A percentile compares a stretch with the other conserved stretches of the same genome.
These are phyloP conservation scores for Epizoanthus fatuus DNA, from an alignment of 92 coral and sea anemone species.

Conservation along the genomic window DNA sequence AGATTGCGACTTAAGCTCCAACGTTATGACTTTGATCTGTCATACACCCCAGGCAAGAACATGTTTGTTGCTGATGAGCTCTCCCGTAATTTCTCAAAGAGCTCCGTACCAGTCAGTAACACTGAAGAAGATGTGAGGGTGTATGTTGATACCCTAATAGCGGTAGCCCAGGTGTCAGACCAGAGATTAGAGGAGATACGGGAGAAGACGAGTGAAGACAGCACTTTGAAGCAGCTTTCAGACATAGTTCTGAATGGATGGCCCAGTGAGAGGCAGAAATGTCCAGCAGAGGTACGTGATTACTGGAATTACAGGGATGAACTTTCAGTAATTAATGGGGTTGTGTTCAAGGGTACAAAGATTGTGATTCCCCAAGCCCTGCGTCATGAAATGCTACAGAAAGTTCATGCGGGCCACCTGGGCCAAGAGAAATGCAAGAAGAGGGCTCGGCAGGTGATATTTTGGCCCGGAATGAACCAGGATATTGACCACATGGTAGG, in stretches of 20 bases:
- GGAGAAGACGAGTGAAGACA: neutral
- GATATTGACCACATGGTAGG: neutral
- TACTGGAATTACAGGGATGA: constrained; percentile 7
- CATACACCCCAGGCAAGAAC: constrained; percentile 35
- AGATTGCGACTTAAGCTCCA: constrained; percentile 38
- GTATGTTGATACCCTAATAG: too few relatives aligned
- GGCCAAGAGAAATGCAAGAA: neutral
- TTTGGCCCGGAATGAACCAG: neutral
- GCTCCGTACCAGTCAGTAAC: too few relatives aligned
- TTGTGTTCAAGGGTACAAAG: constrained; percentile 2
- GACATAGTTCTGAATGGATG: constrained; percentile 4
- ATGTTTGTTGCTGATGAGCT: constrained; percentile 33
- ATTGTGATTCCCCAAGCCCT: constrained; percentile 1
- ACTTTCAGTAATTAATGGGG: neutral
- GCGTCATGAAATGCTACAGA: constrained; percentile 5
- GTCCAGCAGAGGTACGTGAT: constrained; percentile 5
- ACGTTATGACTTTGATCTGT: constrained; percentile 35
- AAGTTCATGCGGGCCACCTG: constrained; percentile 3
- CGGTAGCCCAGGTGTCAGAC: neutral
- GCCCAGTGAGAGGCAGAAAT: constrained; percentile 2
- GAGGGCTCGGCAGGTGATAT: neutral
- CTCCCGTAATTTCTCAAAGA: too few relatives aligned
- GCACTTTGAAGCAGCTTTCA: constrained; percentile 2
- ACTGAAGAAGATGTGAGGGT: too few relatives aligned
- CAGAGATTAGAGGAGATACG: constrained; percentile 3